Conservation (phyloP, 2,888 invertebrate species). For the Epinotia bilunana region DNA sequence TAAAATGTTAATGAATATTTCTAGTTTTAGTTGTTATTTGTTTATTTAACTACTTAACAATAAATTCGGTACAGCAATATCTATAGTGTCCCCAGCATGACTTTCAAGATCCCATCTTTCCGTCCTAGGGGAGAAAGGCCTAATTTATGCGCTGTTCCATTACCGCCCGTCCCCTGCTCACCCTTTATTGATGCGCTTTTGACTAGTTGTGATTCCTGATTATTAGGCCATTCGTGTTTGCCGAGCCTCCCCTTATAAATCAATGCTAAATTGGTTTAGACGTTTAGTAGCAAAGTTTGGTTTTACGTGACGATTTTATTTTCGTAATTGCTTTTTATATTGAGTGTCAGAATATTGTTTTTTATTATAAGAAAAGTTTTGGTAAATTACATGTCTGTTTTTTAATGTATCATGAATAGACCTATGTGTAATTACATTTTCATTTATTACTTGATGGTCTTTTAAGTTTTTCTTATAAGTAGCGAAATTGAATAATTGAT, state of each 20-base stretch:
- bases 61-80: neutral
- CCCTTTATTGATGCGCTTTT: constrained; percentile 80
- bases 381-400: neutral
- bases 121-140: constrained; percentile 56
- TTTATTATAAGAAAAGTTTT: neutral
- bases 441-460: too few species aligned
- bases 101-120: constrained; percentile 46
- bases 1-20: too few species aligned
- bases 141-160: constrained; percentile 72
- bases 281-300: constrained; percentile 15
- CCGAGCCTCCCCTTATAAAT: constrained; percentile 46
- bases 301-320: neutral
- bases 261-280: constrained; percentile 35
- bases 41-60: neutral
- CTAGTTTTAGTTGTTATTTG: too few species aligned
- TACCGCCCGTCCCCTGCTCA: constrained; percentile 60
- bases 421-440: too few species aligned
- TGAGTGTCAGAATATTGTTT: neutral
- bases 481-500: too few species aligned
- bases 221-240: constrained; percentile 73
- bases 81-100: constrained; percentile 1
- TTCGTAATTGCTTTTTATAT: neutral
- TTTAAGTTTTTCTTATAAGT: too few species aligned
- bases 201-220: constrained; percentile 79
- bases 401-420: too few species aligned